These are phyloP conservation scores for Diglossa cyanea DNA, from an alignment of 2,797 vertebrate species.

Conservation along the genomic window DNA sequence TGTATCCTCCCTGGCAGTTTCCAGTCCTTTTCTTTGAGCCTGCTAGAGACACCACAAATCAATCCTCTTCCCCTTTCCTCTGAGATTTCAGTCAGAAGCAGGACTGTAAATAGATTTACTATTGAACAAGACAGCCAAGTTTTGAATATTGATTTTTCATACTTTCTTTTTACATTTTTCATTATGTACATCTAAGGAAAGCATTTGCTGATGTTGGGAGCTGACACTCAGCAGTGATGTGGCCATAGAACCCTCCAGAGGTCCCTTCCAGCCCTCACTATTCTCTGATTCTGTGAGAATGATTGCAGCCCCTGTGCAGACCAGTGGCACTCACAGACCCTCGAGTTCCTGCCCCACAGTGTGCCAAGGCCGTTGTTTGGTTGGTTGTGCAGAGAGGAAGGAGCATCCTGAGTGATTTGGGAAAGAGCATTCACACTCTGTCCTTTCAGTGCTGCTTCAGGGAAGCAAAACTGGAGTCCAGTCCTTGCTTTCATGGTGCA, in stretches of 20 bases:
- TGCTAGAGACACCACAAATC: not conserved
- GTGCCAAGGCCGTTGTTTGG: not conserved
- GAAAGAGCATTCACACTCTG: not conserved
- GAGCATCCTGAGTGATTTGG: not conserved
- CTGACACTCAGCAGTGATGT: not conserved
- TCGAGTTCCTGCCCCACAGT: not conserved
- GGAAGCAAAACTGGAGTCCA: not conserved
- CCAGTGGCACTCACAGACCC: not conserved
- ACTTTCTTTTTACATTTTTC: not conserved
- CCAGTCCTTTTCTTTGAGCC: not conserved
- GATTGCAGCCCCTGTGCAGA: not conserved
- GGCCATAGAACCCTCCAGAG: not conserved
- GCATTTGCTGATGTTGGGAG: not conserved
- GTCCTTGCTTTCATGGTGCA: not conserved
- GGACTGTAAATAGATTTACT: not conserved
- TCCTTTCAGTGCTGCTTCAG: not conserved
- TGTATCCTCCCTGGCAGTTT: not conserved
- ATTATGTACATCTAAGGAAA: not conserved
- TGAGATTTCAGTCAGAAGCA: not conserved
- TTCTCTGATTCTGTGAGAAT: not conserved
- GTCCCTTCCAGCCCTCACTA: not conserved
- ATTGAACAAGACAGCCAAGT: not conserved
- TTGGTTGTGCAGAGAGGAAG: not conserved
- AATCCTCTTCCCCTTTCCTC: not conserved
- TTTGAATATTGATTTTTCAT: conserved; percentile 20